Base-by-base conservation (phyloP, 2,888 invertebrate species). In the Drosophila robusta region DNA sequence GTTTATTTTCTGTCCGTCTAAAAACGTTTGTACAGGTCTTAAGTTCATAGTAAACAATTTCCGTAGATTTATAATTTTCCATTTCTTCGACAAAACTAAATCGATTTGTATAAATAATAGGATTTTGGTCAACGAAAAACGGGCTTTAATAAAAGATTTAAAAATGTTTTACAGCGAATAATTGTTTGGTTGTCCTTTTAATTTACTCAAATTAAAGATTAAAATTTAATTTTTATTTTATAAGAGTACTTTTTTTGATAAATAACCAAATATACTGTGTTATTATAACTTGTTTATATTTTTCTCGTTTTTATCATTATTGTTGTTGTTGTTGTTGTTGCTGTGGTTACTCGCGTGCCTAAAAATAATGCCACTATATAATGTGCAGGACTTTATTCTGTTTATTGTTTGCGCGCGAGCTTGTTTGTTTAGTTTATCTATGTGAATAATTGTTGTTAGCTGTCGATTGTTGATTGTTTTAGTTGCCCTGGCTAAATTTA, bases 381-480 rank as follows among this genome's bases (percentile, higher is more conserved):
- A 57, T 56, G 47, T 14, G 32, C 52, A 58, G 45, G 32, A 50
- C 41, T 56, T 41, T 63, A 26, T 52, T 52, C 50, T 69, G 50
- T 63, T 70, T 82, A 66, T 67, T 64, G 44, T 16, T 41, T 8
- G 51, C 14, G 39, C 38, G 34, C 47, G 14, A 12, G 57, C 47
- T 50, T 75, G n/a, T 61, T 57, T 57, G 66, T 61, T 67, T 46
- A 42, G 36, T 56, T 78, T 71, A 60, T 60, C 64, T 67, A n/a
- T 46, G 65, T 12, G 45, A 60, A 61, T 71, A 55, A 65, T 63
- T 50, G 32, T 29, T 45, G 12, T 62, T 62, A 12, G 44, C 29
- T 32, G 51, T 71, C 47, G 45, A 26, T 8, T 54, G 39, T 56
- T 54, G 51, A 55, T 47, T 50, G 36, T 49, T 45, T 14, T 50